Base-by-base conservation (phyloP, 2,888 invertebrate genomes). In the Phoronis australis region DNA sequence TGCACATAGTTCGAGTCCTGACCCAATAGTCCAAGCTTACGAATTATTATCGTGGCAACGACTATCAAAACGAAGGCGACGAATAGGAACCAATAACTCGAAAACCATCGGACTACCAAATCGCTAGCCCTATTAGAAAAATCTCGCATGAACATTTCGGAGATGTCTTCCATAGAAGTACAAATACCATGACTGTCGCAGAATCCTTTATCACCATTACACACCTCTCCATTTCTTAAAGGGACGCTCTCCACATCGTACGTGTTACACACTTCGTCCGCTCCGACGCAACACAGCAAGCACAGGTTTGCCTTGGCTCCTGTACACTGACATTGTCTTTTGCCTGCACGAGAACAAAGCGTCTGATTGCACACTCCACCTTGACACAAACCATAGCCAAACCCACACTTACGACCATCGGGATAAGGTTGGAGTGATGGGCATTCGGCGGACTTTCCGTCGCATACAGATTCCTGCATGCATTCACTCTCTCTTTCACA, bases 401-500 rank as follows among this genome's bases (percentile, higher is more conserved):
- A 48, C 18, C 55, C 47, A 54, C 68, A 68, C 2, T 51, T 27
- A 0, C 55, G 59, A 9, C 55, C 59, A 41, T 66, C 47, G 6
- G 51, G 53, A 42, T 53, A 47, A 6, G 22, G 21, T 0, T 12
- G 37, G 2, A 43, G 40, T 3, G 3, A n/a, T 2, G 66, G 66
- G 55, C 68, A 68, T 2, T 45, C 39, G 1, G 55, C 46, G 21
- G 52, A 52, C 1, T 37, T 37, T 6, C 66, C 65, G 42, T 60
- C 52, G 45, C 68, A 68, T 3, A 51, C 9, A 4, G 61, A 50
- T 4, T 39, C 25, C 2, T 42, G 15, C n/a, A 47, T 53, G 42
- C 68, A 68, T 21, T 61, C 62, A 15, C 54, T 50, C 15, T 47
- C 45, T 20, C 35, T 18, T 15, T 56, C 49, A 43, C 68, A 68